A percentile compares a stretch with the other conserved stretches of the same genome.
Evolutionary conservation across 2,797 vertebrate species (phyloP).

Genomic region (Allobates femoralis): DNA sequence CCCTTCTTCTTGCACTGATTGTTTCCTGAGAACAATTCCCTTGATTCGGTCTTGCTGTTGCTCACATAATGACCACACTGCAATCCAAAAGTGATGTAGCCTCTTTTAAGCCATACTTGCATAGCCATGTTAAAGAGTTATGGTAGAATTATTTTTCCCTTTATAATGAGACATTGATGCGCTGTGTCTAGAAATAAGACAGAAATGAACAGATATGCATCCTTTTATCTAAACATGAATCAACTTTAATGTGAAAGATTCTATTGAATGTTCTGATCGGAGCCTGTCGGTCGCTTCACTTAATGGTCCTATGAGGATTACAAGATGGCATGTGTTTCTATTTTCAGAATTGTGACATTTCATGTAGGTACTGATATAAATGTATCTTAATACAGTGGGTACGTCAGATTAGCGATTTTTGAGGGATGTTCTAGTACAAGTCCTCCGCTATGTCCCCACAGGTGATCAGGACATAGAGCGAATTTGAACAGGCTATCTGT

Average conservation of each 20-base stretch:
- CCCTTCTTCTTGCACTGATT: not conserved
- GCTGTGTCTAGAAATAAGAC: conserved; percentile 4
- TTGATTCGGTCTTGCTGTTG: not conserved
- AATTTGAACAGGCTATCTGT: not conserved
- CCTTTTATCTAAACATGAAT: conserved; percentile 21
- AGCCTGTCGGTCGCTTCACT: not conserved
- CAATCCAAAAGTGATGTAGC: not conserved
- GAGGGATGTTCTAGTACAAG: too few relatives aligned
- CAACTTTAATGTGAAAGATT: not conserved
- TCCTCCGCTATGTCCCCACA: not conserved
- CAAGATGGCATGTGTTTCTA: not conserved
- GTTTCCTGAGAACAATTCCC: not conserved
- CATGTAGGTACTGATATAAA: not conserved
- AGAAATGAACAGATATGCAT: not conserved
- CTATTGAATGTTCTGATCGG: not conserved
- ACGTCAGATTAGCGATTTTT: too few relatives aligned
- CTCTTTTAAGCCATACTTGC: not conserved
- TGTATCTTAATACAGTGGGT: not conserved
- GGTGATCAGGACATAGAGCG: not conserved
- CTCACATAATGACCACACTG: conserved; percentile 7
- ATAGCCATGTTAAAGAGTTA: not conserved
- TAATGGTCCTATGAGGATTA: not conserved
- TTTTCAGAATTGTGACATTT: not conserved
- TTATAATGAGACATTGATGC: not conserved
- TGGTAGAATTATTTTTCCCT: conserved; percentile 5